Conservation (phyloP, 2,888 invertebrate genomes). For the Mythimna vitellina region DNA sequence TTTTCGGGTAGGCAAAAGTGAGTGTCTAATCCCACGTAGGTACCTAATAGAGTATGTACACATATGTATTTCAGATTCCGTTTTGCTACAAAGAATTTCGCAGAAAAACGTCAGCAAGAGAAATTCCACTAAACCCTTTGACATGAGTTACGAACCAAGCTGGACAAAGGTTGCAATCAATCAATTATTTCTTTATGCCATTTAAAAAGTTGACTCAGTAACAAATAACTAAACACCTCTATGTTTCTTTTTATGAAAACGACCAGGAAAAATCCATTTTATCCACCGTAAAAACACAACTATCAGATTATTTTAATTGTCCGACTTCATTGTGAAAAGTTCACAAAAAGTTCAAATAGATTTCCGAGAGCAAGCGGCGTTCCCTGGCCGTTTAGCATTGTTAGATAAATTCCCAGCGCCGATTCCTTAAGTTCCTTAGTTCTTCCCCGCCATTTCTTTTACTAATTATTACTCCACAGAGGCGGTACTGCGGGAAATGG, state of each 20-base stretch:
- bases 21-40: background rate
- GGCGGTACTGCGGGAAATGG: slow-evolving; percentile 80
- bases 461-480: slow-evolving; percentile 82
- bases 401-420: slow-evolving; percentile 58
- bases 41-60: too few species aligned
- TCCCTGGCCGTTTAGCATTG: slow-evolving; percentile 51
- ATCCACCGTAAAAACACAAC: slow-evolving; percentile 33
- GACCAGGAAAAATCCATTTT: background rate
- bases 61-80: too few species aligned
- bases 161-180: background rate
- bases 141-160: too few species aligned
- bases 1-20: background rate
- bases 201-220: background rate
- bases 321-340: slow-evolving; percentile 41
- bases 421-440: slow-evolving; percentile 61
- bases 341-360: slow-evolving; percentile 55
- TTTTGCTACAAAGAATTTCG: too few species aligned
- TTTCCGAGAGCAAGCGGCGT: slow-evolving; percentile 32
- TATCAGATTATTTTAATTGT: slow-evolving; percentile 56
- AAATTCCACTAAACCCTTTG: too few species aligned
- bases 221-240: background rate
- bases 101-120: too few species aligned
- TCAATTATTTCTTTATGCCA: background rate
- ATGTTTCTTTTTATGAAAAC: background rate
- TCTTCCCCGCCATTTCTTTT: slow-evolving; percentile 75